Percentiles rank a stretch among this genome's conserved stretches.
These are phyloP conservation scores for Porites lobata DNA, from an alignment of 92 coral and sea anemone species.

Conservation along the genomic window DNA sequence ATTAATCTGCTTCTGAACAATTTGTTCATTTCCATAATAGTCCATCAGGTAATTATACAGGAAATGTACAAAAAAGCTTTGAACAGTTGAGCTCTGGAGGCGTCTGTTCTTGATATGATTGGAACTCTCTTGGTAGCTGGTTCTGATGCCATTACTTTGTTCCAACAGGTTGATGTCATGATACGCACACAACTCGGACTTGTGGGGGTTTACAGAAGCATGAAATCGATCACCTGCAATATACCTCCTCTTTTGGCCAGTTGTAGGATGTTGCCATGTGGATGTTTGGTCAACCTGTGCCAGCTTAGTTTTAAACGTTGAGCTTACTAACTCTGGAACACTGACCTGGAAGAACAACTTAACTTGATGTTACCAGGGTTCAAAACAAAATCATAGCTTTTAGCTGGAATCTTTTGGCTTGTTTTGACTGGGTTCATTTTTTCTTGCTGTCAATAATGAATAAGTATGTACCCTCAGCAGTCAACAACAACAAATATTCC, in stretches of 20 bases:
- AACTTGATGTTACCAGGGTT: background rate
- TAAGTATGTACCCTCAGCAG: too few relatives aligned
- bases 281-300: background rate
- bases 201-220: slow-evolving; percentile 25
- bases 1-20: background rate
- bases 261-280: slow-evolving; percentile 15
- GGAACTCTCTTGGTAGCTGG: slow-evolving; percentile 21
- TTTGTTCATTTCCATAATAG: slow-evolving; percentile 18
- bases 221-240: slow-evolving; percentile 35
- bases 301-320: background rate
- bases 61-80: slow-evolving; percentile 25
- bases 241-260: slow-evolving; percentile 11
- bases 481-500: too few relatives aligned
- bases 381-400: background rate
- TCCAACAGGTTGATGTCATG: slow-evolving; percentile 33
- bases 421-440: too few relatives aligned
- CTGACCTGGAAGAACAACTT: slow-evolving; percentile 16
- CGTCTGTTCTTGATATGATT: too few relatives aligned
- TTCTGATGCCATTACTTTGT: slow-evolving; percentile 15
- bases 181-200: slow-evolving; percentile 22
- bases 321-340: slow-evolving; percentile 8
- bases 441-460: too few relatives aligned
- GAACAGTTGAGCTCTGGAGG: slow-evolving; percentile 35
- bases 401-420: background rate
- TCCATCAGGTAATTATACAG: background rate